Conservation (phyloP, 2,888 invertebrate species). For the Diplazon laetatorius region DNA sequence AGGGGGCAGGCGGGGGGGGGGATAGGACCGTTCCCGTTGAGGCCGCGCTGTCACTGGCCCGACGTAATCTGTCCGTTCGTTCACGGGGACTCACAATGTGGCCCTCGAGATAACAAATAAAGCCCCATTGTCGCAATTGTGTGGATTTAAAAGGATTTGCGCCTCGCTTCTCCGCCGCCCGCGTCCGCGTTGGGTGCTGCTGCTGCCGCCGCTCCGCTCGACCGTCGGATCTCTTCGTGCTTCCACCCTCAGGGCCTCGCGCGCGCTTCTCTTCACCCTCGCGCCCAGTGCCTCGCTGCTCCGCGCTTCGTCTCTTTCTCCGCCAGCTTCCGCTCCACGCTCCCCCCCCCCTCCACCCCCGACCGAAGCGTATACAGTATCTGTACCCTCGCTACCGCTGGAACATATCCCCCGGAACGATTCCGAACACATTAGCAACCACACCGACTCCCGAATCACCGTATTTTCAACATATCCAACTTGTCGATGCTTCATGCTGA, state of each 20-base stretch:
- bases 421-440: conserved; percentile 26
- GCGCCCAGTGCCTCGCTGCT: conserved; percentile 17
- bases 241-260: conserved; percentile 43
- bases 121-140: conserved; percentile 83
- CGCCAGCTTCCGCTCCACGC: conserved; percentile 55
- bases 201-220: conserved; percentile 59
- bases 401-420: conserved; percentile 47
- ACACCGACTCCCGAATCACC: conserved; percentile 11
- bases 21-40: conserved; percentile 78
- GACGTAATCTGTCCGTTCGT: conserved; percentile 83
- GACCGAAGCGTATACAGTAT: conserved; percentile 25
- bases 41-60: conserved; percentile 81
- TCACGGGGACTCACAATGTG: conserved; percentile 83
- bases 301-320: conserved; percentile 49
- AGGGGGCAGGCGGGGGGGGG: no score
- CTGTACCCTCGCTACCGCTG: conserved; percentile 32
- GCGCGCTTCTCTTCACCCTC: conserved; percentile 47
- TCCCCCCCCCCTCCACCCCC: conserved; percentile 4
- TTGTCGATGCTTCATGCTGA: not conserved
- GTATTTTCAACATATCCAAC: conserved; percentile 8
- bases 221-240: conserved; percentile 58
- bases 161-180: conserved; percentile 71
- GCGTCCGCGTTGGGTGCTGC: conserved; percentile 50
- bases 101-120: conserved; percentile 83
- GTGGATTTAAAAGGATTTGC: conserved; percentile 83